These are phyloP conservation scores for Fringilla coelebs DNA, from an alignment of 2,797 vertebrate species.

Conservation along the genomic window DNA sequence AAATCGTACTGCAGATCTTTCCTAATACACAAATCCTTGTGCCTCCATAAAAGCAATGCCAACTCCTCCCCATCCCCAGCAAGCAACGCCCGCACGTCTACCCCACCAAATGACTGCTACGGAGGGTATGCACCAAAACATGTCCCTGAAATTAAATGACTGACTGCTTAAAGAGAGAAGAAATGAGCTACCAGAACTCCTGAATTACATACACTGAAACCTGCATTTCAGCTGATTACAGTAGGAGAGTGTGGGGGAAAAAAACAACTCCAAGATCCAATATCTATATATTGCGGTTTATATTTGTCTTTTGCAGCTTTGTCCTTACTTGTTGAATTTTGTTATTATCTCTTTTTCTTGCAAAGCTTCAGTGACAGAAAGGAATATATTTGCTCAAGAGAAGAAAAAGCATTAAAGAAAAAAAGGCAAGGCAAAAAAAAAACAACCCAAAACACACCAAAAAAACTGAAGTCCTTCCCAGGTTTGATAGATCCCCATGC, in stretches of 20 bases:
- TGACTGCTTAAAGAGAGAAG: background rate
- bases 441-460: background rate
- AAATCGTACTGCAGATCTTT: background rate
- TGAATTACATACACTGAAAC: background rate
- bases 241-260: fast-evolving
- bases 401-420: background rate
- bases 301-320: background rate
- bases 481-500: background rate
- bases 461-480: background rate
- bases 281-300: no score
- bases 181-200: background rate
- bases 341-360: background rate
- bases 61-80: background rate
- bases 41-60: background rate
- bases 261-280: background rate
- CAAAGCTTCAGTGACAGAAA: background rate
- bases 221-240: background rate
- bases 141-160: background rate
- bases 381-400: background rate
- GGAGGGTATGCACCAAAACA: background rate
- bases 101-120: background rate
- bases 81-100: fast-evolving
- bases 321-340: background rate
- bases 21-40: background rate
- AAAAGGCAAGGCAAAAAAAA: no score